Evolutionary conservation across 2,113 vertebrate species (phyloP), one percentile per base, ranked within the genome.

Genomic region (Hipposideros armiger): DNA sequence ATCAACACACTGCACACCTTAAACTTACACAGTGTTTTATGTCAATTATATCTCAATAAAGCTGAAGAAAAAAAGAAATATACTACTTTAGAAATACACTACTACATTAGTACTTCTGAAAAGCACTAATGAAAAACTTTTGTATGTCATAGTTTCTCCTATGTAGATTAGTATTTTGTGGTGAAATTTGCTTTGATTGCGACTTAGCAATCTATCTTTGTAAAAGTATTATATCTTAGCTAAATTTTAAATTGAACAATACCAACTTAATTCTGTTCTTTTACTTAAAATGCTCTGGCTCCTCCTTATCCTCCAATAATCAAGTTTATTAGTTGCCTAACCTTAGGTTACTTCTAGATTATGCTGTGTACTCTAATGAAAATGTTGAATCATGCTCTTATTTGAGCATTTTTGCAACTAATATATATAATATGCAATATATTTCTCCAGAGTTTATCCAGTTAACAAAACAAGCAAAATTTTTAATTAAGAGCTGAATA

Each of bases 391-490:
- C 32, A 76, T 22, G 88, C 24, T 95, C 32, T 50, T n/a, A 47
- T 76, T 72, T 47, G 45, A 82, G 56, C 67, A 56, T 85, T 52
- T 92, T 52, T 85, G n/a, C 5, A 86, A 83, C n/a, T 89, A 45
- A 73, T 81, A 74, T 36, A 62, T 42, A n/a, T 47, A 93, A 47
- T 50, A 58, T 66, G 15, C 58, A 73, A 40, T 62, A 70, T 60
- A 91, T 89, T 87, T 8, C 15, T 93, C 60, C 11, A 76, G 32
- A 60, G 24, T 81, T 45, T 81, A 86, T 52, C 54, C 11, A n/a
- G 16, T 84, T 87, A 85, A 45, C 64, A 88, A 94, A 93, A 83
- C 36, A 90, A 87, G 76, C 73, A 85, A 82, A 72, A 93, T 52
- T 87, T 58, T 91, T 3, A 77, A 42, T 64, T 83, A 73, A 83